phyloP scores from a whole-genome alignment of 2,888 invertebrate genomes.

The Drosophila mimica region DNA sequence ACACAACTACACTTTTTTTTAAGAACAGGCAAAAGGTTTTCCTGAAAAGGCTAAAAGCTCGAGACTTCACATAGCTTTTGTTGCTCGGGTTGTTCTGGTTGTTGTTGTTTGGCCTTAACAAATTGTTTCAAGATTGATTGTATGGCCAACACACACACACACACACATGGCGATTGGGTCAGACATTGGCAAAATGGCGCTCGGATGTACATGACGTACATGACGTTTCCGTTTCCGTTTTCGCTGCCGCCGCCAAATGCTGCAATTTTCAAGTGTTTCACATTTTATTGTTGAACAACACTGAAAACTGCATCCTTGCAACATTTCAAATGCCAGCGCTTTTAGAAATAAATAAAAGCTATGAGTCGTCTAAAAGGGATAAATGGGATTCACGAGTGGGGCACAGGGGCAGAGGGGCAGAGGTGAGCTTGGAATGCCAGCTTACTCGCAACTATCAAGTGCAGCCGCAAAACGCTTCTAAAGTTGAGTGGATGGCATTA shows the following conservation, averaged over 20 bases:
- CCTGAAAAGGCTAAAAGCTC: slow-evolving; percentile 44
- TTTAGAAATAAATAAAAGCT: slow-evolving; percentile 52
- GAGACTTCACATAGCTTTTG: slow-evolving; percentile 25
- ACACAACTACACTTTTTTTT: slow-evolving; percentile 33
- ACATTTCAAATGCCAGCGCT: slow-evolving; percentile 35
- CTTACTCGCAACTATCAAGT: slow-evolving; percentile 49
- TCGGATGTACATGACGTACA: slow-evolving; percentile 80
- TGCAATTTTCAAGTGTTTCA: slow-evolving; percentile 61
- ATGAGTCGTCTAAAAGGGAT: slow-evolving; percentile 13
- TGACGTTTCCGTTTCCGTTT: slow-evolving; percentile 81
- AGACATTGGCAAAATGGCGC: slow-evolving; percentile 54
- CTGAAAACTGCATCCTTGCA: slow-evolving; percentile 1
- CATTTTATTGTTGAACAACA: slow-evolving; percentile 62
- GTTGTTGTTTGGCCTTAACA: slow-evolving; percentile 43
- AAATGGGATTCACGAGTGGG: background rate
- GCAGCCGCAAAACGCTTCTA: slow-evolving; percentile 69
- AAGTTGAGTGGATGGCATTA: slow-evolving; percentile 70
- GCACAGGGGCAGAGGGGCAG: background rate
- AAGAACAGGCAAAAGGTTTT: slow-evolving; percentile 39
- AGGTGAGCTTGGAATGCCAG: background rate
- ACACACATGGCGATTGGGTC: slow-evolving; percentile 46
- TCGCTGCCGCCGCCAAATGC: slow-evolving; percentile 40
- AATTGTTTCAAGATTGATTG: slow-evolving; percentile 81
- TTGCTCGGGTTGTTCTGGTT: slow-evolving; percentile 16
- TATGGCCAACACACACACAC: slow-evolving; percentile 55